Evolutionary conservation across 2,797 vertebrate genomes (phyloP).

Genomic region (Cossypha polioptera): DNA sequence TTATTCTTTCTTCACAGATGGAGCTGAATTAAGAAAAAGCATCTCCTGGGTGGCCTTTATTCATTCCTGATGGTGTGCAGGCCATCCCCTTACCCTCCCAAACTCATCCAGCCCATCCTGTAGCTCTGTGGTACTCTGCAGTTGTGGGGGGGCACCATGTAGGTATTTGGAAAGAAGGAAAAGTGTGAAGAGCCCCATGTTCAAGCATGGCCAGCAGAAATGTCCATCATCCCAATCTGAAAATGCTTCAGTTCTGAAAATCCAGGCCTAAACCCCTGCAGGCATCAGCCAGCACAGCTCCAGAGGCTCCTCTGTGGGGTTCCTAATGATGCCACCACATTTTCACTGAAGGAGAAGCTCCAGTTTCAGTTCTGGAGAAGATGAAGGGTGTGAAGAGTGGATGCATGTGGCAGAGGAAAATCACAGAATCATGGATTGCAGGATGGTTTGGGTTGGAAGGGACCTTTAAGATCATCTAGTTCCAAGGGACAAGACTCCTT

Average conservation of each 20-base stretch:
- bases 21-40: neutral
- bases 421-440: neutral
- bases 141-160: rapidly evolving
- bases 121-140: neutral
- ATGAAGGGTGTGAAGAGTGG: neutral
- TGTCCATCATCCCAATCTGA: neutral
- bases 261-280: neutral
- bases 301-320: neutral
- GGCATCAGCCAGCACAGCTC: neutral
- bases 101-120: neutral
- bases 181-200: rapidly evolving
- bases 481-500: neutral
- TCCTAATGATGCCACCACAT: neutral
- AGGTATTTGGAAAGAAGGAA: neutral
- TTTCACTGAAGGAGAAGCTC: neutral
- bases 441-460: neutral
- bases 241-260: neutral
- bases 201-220: neutral
- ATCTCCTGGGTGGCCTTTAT: neutral
- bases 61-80: neutral
- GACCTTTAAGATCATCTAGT: neutral
- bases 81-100: neutral
- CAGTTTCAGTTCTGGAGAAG: neutral
- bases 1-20: too few species aligned
- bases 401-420: neutral